These are phyloP conservation scores for Turritopsis dohrnii DNA, from an alignment of 30 jellyfish, hydroid and myxozoan genomes.

Conservation along the genomic window DNA sequence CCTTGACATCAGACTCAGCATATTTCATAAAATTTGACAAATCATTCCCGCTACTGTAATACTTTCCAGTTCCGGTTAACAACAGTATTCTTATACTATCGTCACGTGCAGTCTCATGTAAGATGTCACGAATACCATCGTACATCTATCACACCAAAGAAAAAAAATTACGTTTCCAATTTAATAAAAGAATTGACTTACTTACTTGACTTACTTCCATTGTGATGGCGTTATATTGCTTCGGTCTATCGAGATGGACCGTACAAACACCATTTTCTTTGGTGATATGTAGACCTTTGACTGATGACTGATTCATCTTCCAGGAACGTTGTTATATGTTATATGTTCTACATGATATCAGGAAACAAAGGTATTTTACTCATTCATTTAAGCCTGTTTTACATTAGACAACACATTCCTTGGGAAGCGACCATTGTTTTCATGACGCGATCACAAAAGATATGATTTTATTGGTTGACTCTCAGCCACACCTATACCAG, in stretches of 20 bases:
- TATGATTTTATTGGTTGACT: too few relatives aligned
- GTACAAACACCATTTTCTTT: slow-evolving; percentile 67
- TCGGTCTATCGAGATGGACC: slow-evolving; percentile 58
- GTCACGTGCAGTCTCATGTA: slow-evolving; percentile 68
- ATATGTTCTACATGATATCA: background rate
- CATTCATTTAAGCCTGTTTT: too few relatives aligned
- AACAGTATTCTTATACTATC: slow-evolving; percentile 44
- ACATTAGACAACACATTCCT: too few relatives aligned
- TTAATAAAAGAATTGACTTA: too few relatives aligned
- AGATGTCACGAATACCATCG: slow-evolving; percentile 43
- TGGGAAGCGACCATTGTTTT: too few relatives aligned
- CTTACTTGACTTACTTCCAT: slow-evolving; percentile 40
- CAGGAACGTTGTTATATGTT: background rate
- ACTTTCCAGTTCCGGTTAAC: slow-evolving; percentile 80
- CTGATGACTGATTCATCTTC: background rate
- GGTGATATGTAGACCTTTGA: slow-evolving; percentile 24
- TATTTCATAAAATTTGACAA: slow-evolving; percentile 63
- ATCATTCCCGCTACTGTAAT: slow-evolving; percentile 87
- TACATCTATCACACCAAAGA: slow-evolving; percentile 55
- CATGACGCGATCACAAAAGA: too few relatives aligned
- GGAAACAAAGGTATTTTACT: too few relatives aligned
- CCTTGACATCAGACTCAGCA: slow-evolving; percentile 68
- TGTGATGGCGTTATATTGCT: slow-evolving; percentile 68
- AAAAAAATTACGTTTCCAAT: too few relatives aligned
- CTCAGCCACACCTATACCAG: too few relatives aligned